Evolutionary conservation across 64 coral and sea anemone species (phyloP).

Genomic region (Orbicella faveolata): DNA sequence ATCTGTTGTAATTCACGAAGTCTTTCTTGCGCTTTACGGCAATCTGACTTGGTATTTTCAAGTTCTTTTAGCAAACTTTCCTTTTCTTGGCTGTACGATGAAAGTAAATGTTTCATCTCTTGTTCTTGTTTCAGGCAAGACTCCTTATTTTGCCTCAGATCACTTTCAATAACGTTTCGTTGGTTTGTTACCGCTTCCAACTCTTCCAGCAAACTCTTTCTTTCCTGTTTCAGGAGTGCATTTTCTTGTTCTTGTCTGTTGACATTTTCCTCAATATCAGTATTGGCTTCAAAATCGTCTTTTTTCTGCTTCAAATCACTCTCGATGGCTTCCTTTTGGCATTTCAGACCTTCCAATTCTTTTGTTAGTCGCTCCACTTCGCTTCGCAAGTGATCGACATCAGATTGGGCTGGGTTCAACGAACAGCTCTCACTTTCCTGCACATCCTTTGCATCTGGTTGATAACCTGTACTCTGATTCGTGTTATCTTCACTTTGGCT

Average conservation of each 20-base stretch:
- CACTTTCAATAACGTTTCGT: constrained; percentile 31
- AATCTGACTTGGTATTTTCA: constrained; percentile 46
- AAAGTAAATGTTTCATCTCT: constrained; percentile 45
- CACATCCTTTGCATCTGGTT: not conserved
- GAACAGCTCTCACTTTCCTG: not conserved
- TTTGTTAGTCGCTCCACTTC: not conserved
- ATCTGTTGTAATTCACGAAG: constrained; percentile 49
- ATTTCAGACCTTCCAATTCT: not conserved
- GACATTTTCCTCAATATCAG: not conserved
- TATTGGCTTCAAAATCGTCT: not conserved
- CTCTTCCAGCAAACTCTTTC: constrained; percentile 51
- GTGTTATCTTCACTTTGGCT: not conserved
- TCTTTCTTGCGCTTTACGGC: constrained; percentile 49
- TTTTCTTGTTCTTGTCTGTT: constrained; percentile 9
- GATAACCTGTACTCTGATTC: not conserved
- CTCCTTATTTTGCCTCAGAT: constrained; percentile 48
- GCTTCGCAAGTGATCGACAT: not conserved
- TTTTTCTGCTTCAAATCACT: not conserved
- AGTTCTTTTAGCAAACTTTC: constrained; percentile 65
- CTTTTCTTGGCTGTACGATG: constrained; percentile 76
- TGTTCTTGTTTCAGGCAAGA: constrained; percentile 49
- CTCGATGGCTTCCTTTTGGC: not conserved
- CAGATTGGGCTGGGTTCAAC: not conserved
- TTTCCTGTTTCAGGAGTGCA: constrained; percentile 49
- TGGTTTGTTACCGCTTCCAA: constrained; percentile 33